These are phyloP conservation scores for Dolichallabes microphthalmus DNA, from an alignment of 2,113 vertebrate species.

Conservation along the genomic window DNA sequence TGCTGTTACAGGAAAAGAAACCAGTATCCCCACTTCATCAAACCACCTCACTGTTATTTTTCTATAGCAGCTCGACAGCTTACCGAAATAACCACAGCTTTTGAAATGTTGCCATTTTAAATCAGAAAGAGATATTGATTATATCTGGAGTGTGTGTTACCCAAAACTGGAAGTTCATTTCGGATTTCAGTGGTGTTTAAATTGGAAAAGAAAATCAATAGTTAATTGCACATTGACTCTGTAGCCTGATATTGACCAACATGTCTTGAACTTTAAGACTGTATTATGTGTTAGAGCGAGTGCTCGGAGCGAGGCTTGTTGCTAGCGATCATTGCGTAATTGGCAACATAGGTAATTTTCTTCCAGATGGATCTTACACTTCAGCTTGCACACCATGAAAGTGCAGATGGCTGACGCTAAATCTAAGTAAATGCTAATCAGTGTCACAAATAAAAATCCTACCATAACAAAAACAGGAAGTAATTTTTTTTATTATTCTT, in stretches of 20 bases:
- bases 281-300: background rate
- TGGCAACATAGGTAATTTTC: slow-evolving; percentile 8
- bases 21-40: background rate
- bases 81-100: background rate
- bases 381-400: background rate
- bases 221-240: slow-evolving; percentile 10
- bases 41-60: background rate
- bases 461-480: background rate
- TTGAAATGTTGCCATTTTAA: background rate
- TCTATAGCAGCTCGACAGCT: background rate
- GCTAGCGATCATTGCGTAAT: slow-evolving; percentile 10
- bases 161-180: background rate
- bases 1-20: background rate
- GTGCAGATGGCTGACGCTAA: background rate
- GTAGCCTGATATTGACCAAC: background rate
- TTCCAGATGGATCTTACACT: slow-evolving; percentile 3
- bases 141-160: background rate
- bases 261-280: background rate
- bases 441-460: background rate
- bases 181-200: background rate
- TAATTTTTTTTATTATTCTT: background rate
- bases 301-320: background rate
- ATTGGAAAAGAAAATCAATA: slow-evolving; percentile 2
- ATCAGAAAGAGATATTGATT: background rate
- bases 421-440: background rate